Conservation (phyloP, 2,797 vertebrate genomes). For the Poeciliopsis gracilis region DNA sequence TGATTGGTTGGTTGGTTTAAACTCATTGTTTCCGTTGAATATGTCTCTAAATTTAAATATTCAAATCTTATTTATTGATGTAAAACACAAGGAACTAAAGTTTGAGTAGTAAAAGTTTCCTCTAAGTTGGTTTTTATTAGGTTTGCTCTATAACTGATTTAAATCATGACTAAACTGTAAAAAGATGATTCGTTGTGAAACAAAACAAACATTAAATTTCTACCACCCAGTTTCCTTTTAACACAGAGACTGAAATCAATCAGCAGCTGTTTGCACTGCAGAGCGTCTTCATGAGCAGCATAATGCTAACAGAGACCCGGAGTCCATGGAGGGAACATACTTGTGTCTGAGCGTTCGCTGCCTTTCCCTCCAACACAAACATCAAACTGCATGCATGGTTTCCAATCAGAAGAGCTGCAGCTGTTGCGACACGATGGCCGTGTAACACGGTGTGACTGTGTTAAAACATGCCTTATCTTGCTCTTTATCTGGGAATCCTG, state of each 20-base stretch:
- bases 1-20: not conserved
- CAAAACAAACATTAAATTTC: not conserved
- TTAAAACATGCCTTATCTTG: constrained; percentile 49
- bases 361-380: constrained; percentile 43
- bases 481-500: constrained; percentile 26
- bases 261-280: constrained; percentile 1
- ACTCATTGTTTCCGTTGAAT: not conserved
- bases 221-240: not conserved
- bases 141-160: not conserved
- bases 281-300: constrained; percentile 1
- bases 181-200: not conserved
- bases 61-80: not conserved
- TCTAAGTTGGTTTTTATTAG: not conserved
- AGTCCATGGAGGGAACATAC: constrained; percentile 2
- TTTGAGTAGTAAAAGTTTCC: not conserved
- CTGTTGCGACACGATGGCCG: constrained; percentile 53
- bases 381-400: constrained; percentile 47
- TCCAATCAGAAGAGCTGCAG: constrained; percentile 46
- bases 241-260: not conserved
- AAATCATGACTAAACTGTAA: too few relatives aligned
- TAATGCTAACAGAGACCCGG: not conserved
- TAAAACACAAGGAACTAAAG: not conserved
- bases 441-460: constrained; percentile 20
- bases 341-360: constrained; percentile 6
- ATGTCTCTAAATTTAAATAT: not conserved